Conservation (phyloP, 2,888 invertebrate species). For the Epistrophella euchroma region DNA sequence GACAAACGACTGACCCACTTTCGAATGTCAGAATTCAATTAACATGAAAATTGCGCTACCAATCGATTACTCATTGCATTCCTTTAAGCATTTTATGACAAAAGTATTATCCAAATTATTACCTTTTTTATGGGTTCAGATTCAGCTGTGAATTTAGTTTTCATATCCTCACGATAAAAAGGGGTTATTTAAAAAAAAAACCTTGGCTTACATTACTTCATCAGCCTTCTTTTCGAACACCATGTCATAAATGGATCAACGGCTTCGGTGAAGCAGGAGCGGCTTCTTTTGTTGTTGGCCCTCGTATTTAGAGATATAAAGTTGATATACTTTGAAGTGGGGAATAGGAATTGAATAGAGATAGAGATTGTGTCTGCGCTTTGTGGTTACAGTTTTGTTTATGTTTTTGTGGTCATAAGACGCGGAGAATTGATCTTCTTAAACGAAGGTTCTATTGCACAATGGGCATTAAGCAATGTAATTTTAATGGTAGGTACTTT, state of each 20-base stretch:
- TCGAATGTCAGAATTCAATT: conserved; percentile 63
- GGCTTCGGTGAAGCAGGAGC: conserved; percentile 15
- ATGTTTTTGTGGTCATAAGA: conserved; percentile 33
- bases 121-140: conserved; percentile 10
- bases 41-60: conserved; percentile 44
- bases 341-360: conserved; percentile 23
- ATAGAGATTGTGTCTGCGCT: conserved; percentile 28
- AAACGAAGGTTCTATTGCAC: conserved; percentile 48
- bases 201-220: conserved; percentile 54
- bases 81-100: conserved; percentile 22
- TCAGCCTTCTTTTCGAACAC: conserved; percentile 7
- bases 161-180: conserved; percentile 45
- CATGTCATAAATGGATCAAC: conserved; percentile 44
- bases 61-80: conserved; percentile 42
- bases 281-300: conserved; percentile 25
- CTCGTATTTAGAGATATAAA: conserved; percentile 34
- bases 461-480: conserved; percentile 41
- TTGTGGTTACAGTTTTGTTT: conserved; percentile 36
- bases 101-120: conserved; percentile 44
- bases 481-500: neutral
- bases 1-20: conserved; percentile 62
- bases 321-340: conserved; percentile 7
- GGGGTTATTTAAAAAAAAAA: conserved; percentile 28
- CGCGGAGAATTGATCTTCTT: conserved; percentile 49
- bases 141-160: conserved; percentile 31